These are phyloP conservation scores for Larimichthys polyactis DNA, from an alignment of 2,113 vertebrate genomes.

Conservation along the genomic window DNA sequence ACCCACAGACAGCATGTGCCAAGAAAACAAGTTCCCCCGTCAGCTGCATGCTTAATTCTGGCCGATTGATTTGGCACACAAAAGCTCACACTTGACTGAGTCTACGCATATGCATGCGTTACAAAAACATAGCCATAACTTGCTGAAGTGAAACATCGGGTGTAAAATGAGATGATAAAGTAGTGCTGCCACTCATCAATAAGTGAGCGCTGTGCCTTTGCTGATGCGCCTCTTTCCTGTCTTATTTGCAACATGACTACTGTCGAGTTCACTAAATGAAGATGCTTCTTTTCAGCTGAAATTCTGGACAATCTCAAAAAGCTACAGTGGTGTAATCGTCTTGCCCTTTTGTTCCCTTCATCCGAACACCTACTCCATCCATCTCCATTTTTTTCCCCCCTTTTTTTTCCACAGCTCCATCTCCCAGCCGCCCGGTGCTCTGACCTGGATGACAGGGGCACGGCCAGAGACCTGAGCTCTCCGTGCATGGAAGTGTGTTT, in stretches of 20 bases:
- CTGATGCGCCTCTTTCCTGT: conserved; percentile 22
- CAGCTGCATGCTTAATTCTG: conserved; percentile 61
- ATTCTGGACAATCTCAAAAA: conserved; percentile 1
- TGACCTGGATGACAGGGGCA: conserved; percentile 41
- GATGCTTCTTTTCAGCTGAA: neutral
- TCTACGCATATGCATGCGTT: conserved; percentile 15
- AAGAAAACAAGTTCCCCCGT: conserved; percentile 67
- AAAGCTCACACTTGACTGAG: conserved; percentile 52
- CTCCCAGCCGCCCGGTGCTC: neutral
- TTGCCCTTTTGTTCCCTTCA: neutral
- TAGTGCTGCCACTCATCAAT: conserved; percentile 36
- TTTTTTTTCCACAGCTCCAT: neutral
- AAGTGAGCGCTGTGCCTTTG: conserved; percentile 39
- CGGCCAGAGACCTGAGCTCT: conserved; percentile 37
- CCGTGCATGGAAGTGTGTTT: conserved; percentile 25
- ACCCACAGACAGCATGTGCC: conserved; percentile 61
- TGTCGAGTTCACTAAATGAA: conserved; percentile 21
- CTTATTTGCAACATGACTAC: conserved; percentile 23
- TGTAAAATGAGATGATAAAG: conserved; percentile 63
- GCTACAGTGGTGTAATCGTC: neutral
- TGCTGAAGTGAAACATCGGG: conserved; percentile 32
- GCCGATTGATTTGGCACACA: conserved; percentile 61
- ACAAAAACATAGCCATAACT: conserved; percentile 31
- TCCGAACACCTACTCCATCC: neutral
- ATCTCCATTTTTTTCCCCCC: neutral